Evolutionary conservation across 2,113 vertebrate species (phyloP), one percentile per base, ranked within the genome.

Genomic region (Etia nguti): DNA sequence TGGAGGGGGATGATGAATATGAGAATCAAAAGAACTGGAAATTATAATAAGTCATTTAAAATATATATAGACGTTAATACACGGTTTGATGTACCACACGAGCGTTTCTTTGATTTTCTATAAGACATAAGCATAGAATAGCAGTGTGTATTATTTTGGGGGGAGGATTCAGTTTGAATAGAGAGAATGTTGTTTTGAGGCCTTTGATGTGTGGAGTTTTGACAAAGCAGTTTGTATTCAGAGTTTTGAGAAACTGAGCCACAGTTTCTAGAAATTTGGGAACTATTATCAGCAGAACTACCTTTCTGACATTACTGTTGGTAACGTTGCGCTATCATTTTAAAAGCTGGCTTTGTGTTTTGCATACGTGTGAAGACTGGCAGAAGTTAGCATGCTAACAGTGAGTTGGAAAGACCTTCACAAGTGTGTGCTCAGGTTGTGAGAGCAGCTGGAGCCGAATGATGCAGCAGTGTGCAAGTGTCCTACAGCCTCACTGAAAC

Each of bases 281-380:
- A 5, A 38, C 34, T 38, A 12, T 38, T n/a, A 65, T 38, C 60
- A 38, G 34, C 18, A 65, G 18, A 65, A 38, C 34, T 12, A 38
- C 18, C 2, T 68, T 68, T 13, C 36, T 22, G 10, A 13, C 20
- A 15, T 41, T 41, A 22, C 20, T 22, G 36, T 13, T 8, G 20
- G 11, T 15, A 22, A 38, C 6, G 2, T 38, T 68, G 60, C 0
- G 1, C 56, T 59, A 29, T 29, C 26, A 29, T 68, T 68, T 68
- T 22, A 2, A 68, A 68, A 13, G 6, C 22, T 24, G 41, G 8
- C 22, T 70, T 70, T 26, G 20, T 22, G n/a, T 70, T 43, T 43
- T 70, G 41, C n/a, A 0, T 43, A 24, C 34, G 16, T 9, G 38
- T 70, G 65, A 15, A 70, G 0, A 11, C 9, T 70, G 22, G 36